Evolutionary conservation across 2,888 invertebrate genomes (phyloP).

Genomic region (Drosophila setosimentum): DNA sequence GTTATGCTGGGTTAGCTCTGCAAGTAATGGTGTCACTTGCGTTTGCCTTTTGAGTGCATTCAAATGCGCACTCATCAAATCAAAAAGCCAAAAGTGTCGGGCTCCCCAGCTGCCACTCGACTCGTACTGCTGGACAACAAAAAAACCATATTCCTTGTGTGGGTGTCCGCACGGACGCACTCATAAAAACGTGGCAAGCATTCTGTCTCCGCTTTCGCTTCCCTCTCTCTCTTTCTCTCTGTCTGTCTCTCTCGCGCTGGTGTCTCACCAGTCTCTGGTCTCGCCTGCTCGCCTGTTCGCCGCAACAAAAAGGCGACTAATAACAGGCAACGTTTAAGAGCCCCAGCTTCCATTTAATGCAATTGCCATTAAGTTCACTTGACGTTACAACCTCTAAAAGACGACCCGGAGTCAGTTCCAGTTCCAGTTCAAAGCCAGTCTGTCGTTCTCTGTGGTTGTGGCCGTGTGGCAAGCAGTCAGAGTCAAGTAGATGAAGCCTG

Average conservation of each 20-base stretch:
- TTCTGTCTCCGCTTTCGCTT: not conserved
- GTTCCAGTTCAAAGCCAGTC: slow-evolving; percentile 11
- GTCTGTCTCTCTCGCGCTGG: not conserved
- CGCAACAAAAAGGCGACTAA: slow-evolving; percentile 59
- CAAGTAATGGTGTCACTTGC: slow-evolving; percentile 72
- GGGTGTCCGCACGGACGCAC: not conserved
- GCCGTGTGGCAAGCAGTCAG: slow-evolving; percentile 4
- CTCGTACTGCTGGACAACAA: slow-evolving; percentile 11
- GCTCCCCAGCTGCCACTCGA: slow-evolving; percentile 36
- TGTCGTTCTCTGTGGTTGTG: slow-evolving; percentile 3
- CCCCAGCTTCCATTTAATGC: slow-evolving; percentile 64
- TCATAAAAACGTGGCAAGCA: slow-evolving; percentile 1
- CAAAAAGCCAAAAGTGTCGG: slow-evolving; percentile 76
- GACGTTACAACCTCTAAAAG: slow-evolving; percentile 52
- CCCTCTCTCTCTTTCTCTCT: not conserved
- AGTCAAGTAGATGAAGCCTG: slow-evolving; percentile 29
- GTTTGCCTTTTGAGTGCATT: slow-evolving; percentile 66
- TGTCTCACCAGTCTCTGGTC: not conserved
- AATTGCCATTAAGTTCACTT: slow-evolving; percentile 79
- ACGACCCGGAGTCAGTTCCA: slow-evolving; percentile 25
- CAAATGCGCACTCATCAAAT: slow-evolving; percentile 77
- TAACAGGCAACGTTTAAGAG: slow-evolving; percentile 70
- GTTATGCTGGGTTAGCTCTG: slow-evolving; percentile 50
- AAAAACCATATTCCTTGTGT: not conserved
- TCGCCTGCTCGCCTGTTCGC: slow-evolving; percentile 5